Evolutionary conservation across 2,888 invertebrate species (phyloP).

Genomic region (Sinodicranocentrus sp.): DNA sequence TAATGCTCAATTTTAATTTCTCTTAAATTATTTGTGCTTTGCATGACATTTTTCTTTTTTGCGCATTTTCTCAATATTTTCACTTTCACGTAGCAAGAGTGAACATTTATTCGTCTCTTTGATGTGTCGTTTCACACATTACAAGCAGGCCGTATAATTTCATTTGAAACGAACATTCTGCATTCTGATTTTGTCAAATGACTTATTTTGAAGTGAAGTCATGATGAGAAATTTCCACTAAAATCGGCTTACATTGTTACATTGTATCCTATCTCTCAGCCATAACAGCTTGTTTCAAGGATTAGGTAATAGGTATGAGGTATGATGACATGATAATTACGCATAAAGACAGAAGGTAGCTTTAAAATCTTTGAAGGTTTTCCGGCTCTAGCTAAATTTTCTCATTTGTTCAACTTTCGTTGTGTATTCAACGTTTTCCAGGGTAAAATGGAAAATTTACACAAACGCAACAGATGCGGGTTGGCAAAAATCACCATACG

Average conservation of each 20-base stretch:
- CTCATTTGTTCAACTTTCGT: slow-evolving; percentile 23
- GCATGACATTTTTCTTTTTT: slow-evolving; percentile 9
- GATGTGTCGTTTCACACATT: too few species aligned
- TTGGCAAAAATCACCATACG: background rate
- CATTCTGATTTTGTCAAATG: too few species aligned
- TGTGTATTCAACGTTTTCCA: too few species aligned
- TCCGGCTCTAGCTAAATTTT: slow-evolving; percentile 27
- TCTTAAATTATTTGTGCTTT: slow-evolving; percentile 22
- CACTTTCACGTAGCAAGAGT: background rate
- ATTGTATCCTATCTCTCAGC: background rate
- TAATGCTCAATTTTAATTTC: slow-evolving; percentile 42
- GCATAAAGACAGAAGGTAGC: background rate
- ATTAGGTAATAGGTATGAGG: slow-evolving; percentile 36
- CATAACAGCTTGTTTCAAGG: slow-evolving; percentile 16
- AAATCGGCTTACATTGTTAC: too few species aligned
- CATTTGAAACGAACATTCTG: too few species aligned
- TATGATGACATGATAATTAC: slow-evolving; percentile 35
- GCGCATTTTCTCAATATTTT: background rate
- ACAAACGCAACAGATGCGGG: slow-evolving; percentile 33
- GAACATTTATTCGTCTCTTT: background rate
- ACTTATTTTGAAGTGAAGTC: too few species aligned
- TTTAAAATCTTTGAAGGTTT: too few species aligned
- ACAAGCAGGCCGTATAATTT: too few species aligned
- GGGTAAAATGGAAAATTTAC: slow-evolving; percentile 9
- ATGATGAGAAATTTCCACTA: too few species aligned